Evolutionary conservation across 2,113 vertebrate genomes (phyloP).

Genomic region (Urocynchramus pylzowi): DNA sequence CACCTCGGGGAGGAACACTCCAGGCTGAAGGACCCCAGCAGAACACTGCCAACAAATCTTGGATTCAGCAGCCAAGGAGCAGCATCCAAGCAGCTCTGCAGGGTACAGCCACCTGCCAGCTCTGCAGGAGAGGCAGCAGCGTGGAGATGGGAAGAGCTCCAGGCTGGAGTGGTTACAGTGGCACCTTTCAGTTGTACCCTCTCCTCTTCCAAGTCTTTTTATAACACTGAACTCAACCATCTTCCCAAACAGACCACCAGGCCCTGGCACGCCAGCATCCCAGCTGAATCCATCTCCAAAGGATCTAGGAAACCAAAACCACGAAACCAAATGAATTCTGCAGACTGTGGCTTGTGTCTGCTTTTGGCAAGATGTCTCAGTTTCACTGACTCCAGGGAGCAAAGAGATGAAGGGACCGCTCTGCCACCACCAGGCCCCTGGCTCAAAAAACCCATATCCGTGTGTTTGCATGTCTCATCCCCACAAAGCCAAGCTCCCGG

Average conservation of each 20-base stretch:
- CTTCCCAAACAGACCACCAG: neutral
- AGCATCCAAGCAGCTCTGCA: neutral
- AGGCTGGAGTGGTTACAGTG: neutral
- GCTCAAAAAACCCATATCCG: neutral
- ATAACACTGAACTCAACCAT: neutral
- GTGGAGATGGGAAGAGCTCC: neutral
- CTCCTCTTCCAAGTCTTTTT: constrained; percentile 45
- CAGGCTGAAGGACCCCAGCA: neutral
- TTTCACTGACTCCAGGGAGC: neutral
- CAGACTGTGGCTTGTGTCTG: neutral
- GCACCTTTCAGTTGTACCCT: neutral
- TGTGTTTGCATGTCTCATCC: no score
- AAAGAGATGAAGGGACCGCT: neutral
- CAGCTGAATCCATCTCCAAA: neutral
- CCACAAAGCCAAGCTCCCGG: neutral
- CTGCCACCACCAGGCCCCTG: neutral
- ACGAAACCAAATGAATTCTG: neutral
- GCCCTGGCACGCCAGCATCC: neutral
- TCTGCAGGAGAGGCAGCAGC: neutral
- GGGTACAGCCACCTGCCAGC: constrained; percentile 22
- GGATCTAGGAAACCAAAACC: neutral
- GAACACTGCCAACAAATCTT: neutral
- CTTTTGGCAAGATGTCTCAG: neutral
- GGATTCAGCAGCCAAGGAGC: neutral
- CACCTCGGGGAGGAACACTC: neutral